These are phyloP conservation scores for Corydoras maculifer DNA, from an alignment of 2,113 vertebrate genomes.

Conservation along the genomic window DNA sequence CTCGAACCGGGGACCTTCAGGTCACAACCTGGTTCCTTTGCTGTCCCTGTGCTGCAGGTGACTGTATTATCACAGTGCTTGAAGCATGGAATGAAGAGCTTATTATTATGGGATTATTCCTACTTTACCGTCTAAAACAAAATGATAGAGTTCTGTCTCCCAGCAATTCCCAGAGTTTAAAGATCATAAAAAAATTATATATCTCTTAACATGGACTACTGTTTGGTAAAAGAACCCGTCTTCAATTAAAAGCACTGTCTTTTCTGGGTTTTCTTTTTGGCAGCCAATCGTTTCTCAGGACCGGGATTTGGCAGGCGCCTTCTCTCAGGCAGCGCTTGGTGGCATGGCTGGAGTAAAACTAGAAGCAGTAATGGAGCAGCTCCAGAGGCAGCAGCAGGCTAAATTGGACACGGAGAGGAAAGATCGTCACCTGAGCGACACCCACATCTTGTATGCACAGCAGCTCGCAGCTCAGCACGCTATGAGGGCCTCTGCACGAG, in stretches of 20 bases:
- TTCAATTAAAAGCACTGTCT: no score
- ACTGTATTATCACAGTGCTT: no score
- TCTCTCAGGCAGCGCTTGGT: conserved; percentile 58
- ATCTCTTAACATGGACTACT: neutral
- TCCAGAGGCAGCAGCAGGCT: conserved; percentile 78
- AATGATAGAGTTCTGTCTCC: no score
- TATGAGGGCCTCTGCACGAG: conserved; percentile 62
- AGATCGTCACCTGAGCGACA: conserved; percentile 75
- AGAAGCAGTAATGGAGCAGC: conserved; percentile 83
- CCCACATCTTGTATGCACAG: conserved; percentile 77
- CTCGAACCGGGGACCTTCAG: no score
- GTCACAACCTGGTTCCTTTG: no score
- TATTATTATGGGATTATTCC: no score
- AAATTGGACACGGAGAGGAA: conserved; percentile 81
- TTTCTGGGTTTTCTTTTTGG: neutral
- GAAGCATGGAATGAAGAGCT: no score
- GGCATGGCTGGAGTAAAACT: conserved; percentile 72
- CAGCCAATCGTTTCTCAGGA: conserved; percentile 67
- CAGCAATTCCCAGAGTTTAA: no score
- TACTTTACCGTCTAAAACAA: no score
- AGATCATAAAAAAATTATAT: no score
- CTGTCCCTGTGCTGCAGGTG: no score
- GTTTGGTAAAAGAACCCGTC: no score
- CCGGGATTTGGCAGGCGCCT: conserved; percentile 56
- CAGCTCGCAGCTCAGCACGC: conserved; percentile 70